These are phyloP conservation scores for Osmoderma eremita DNA, from an alignment of 2,888 invertebrate species.

Conservation along the genomic window DNA sequence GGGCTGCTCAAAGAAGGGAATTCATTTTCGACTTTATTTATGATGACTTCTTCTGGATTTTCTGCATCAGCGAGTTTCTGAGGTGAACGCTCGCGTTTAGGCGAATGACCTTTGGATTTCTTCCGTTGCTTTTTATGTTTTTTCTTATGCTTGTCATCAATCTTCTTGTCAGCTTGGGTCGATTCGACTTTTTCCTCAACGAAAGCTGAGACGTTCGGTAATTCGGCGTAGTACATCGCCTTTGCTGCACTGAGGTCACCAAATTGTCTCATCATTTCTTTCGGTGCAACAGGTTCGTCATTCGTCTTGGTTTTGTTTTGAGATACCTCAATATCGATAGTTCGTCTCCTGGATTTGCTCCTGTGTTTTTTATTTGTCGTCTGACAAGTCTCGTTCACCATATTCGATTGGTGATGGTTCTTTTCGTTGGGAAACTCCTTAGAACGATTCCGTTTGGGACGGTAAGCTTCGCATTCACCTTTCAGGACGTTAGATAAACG, in stretches of 20 bases:
- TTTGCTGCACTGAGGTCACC: slow-evolving; percentile 36
- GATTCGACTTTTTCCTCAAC: neutral
- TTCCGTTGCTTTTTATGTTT: slow-evolving; percentile 17
- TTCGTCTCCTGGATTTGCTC: slow-evolving; percentile 28
- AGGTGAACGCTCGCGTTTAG: neutral
- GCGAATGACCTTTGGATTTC: slow-evolving; percentile 1
- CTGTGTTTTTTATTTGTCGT: slow-evolving; percentile 18
- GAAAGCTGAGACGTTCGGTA: slow-evolving; percentile 27
- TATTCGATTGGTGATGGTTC: neutral
- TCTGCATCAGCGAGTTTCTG: slow-evolving; percentile 12
- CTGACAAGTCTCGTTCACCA: slow-evolving; percentile 7
- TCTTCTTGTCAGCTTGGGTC: neutral
- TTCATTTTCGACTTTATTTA: slow-evolving; percentile 40
- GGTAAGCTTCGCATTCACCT: slow-evolving; percentile 4
- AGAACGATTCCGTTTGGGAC: neutral
- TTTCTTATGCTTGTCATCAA: neutral
- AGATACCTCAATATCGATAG: neutral
- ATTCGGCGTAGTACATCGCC: slow-evolving; percentile 40
- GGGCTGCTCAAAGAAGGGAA: slow-evolving; percentile 32
- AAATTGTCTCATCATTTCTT: slow-evolving; percentile 9
- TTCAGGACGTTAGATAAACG: slow-evolving; percentile 32
- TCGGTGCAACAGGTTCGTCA: neutral
- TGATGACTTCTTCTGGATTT: slow-evolving; percentile 21
- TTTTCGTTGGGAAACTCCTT: neutral
- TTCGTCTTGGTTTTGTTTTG: neutral